Percentiles rank a stretch among this genome's conserved stretches.
phyloP scores from a whole-genome alignment of 2,888 invertebrate species.

The Lysandra bellargus region DNA sequence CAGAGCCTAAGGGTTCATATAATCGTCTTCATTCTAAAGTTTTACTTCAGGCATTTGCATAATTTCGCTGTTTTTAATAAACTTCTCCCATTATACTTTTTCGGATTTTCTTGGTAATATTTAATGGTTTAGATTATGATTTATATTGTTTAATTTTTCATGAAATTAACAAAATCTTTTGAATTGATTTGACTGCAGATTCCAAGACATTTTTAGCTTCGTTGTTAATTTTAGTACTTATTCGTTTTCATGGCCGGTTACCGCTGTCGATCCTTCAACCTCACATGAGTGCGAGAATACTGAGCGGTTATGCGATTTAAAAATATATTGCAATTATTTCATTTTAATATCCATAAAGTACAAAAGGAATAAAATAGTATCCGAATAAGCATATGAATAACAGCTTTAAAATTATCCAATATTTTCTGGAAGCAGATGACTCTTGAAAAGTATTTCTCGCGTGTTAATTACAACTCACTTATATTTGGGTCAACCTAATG shows the following conservation, averaged over 20 bases:
- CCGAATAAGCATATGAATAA: not conserved
- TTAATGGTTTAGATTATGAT: not conserved
- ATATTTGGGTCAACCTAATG: slow-evolving; percentile 11
- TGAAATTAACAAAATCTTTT: not conserved
- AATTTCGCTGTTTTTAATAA: slow-evolving; percentile 30
- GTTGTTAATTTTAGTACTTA: too few species aligned
- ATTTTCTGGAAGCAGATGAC: not conserved
- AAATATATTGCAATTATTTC: too few species aligned
- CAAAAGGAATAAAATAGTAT: not conserved
- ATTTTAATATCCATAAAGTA: too few species aligned
- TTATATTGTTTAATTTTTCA: not conserved
- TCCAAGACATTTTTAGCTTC: too few species aligned
- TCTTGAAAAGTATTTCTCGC: slow-evolving; percentile 4
- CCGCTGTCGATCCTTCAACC: too few species aligned
- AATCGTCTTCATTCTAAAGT: slow-evolving; percentile 24
- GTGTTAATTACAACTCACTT: not conserved
- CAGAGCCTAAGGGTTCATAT: not conserved
- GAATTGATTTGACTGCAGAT: too few species aligned
- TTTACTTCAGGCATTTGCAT: slow-evolving; percentile 29
- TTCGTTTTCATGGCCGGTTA: too few species aligned
- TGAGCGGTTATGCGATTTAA: too few species aligned
- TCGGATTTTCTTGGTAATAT: not conserved
- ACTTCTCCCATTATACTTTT: slow-evolving; percentile 20
- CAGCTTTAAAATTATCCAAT: slow-evolving; percentile 4
- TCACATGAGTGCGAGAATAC: too few species aligned